Evolutionary conservation across 2,113 vertebrate genomes (phyloP), one percentile per base, ranked within the genome.

Genomic region (Rattus norvegicus): DNA sequence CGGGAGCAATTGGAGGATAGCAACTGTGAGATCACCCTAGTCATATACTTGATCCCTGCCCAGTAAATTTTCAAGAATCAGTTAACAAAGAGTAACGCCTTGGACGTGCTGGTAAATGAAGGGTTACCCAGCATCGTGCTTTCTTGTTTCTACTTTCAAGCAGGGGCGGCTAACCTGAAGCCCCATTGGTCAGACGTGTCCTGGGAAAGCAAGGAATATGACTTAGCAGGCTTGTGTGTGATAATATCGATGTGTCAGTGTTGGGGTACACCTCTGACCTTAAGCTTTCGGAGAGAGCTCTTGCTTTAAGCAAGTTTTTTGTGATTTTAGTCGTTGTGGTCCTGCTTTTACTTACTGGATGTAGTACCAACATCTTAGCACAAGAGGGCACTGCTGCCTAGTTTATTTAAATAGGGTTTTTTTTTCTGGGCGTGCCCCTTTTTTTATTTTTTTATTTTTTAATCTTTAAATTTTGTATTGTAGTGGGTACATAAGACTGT

Each of bases 341-440:
- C 14, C n/a, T 47, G 3, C 43, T 96, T 95, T 52, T 95, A 92
- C 79, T 93, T 49, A 67, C 56, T 72, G 92, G 52, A 43, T 84
- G 97, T 97, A 92, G 52, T 94, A 75, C 95, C 87, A 2, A 0
- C 0, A 39, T 89, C 43, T 19, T 26, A 89, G 70, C 98, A 97
- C 97, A 95, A 98, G 98, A 98, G 97, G 0, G 98, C 73, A 98
- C 98, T 98, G 96, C 96, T 89, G 97, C 36, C 84, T 89, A 81
- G 98, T 67, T 96, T 96, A 94, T 98, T 96, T 98, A 93, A 92
- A 67, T 67, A 75, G 26, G 30, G 2, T 11, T 56, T 56, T 56
- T 95, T 43, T 65, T 33, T 16, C 65, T 70, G 73, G 36, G 13
- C 39, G 88, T 87, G 54, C 2, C 16, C 5, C 17, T 11, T 33